Evolutionary conservation across 1,140 invertebrate species (phyloP), one percentile per base, ranked within the genome.

Genomic region (Pseudomyrmex flavicornis): DNA sequence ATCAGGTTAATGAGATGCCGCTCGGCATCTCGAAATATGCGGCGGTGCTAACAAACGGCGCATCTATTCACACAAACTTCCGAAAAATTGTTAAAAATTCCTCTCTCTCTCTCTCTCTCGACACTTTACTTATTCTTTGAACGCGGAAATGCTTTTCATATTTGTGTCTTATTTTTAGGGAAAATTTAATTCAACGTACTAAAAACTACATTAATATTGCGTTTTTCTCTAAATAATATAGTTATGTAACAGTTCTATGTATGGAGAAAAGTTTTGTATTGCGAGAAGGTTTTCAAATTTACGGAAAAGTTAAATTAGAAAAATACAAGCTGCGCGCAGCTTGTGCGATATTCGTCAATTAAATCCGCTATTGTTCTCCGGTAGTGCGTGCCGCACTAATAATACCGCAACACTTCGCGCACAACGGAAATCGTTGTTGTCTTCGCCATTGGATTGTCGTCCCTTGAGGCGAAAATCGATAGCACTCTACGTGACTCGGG

Each of bases 401-500:
- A 58, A 79, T 26, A 74, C 22, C 44, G 17, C n/a, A 5, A n/a
- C 13, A 69, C 20, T 22, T 54, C 13, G 15, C 63, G 63, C 35
- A 13, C 75, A 46, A 48, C 20, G 65, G 52, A 77, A 77, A 77
- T 79, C 52, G 17, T 9, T 63, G 46, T 76, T 68, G 44, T 70
- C 65, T 70, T 79, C 52, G 52, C 52, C 35, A 7, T 35, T 7
- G 52, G 15, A 70, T 79, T 58, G 44, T 59, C 52, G 9, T 13
- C 20, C 50, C 65, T 48, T 65, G 44, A 17, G 52, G 76, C 52
- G 15, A 69, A 69, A 79, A 79, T 79, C 76, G 65, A 79, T 79
- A 79, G 12, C 5, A 44, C 65, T 58, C 65, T 79, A 79, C 76
- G 76, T 68, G 79, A 74, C 69, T 74, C 20, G 79, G 69, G 68